Conservation (phyloP, 2,797 vertebrate species). For the Myioborus miniatus region DNA sequence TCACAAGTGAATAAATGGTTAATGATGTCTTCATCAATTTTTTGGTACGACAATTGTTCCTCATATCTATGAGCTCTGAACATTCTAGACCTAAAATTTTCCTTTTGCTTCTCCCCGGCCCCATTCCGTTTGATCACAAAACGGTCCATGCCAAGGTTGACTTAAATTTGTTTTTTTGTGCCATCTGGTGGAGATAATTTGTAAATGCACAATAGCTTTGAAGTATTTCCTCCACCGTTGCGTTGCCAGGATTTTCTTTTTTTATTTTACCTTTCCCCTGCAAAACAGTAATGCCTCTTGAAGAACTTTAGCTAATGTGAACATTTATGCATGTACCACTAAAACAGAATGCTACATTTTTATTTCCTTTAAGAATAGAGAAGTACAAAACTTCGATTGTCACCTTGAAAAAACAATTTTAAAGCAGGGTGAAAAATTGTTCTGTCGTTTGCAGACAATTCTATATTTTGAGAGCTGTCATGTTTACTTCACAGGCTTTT, state of each 20-base stretch:
- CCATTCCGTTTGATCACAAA: rapidly evolving
- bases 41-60: background rate
- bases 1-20: background rate
- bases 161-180: conserved; percentile 72
- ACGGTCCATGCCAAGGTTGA: background rate
- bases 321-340: background rate
- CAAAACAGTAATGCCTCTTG: background rate
- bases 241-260: too few species aligned
- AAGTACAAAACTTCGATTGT: background rate
- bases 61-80: background rate
- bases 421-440: background rate
- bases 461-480: background rate
- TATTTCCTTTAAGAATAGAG: background rate
- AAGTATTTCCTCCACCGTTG: background rate
- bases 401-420: background rate
- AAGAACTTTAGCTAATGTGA: background rate
- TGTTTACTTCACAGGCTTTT: background rate
- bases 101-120: background rate
- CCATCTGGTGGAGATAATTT: conserved; percentile 73
- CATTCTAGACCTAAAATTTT: background rate
- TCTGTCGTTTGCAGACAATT: background rate
- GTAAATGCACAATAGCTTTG: background rate
- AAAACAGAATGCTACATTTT: background rate
- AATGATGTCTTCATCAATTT: background rate
- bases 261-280: background rate